Evolutionary conservation across 2,888 invertebrate species (phyloP), one percentile per base, ranked within the genome.

Genomic region (Blera fallax): DNA sequence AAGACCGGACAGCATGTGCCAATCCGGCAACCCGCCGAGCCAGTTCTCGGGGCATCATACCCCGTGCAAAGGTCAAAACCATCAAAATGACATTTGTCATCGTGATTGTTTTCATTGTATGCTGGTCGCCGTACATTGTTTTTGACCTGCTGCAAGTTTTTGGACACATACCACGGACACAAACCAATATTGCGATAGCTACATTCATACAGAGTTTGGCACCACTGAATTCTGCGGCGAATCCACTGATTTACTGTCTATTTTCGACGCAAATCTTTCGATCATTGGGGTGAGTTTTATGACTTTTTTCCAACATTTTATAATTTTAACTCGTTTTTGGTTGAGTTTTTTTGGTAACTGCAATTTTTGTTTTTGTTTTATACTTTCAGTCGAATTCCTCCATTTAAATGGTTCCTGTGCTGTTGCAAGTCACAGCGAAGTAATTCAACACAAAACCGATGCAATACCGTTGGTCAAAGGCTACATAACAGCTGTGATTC

Each of bases 31-130:
- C 95, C 32, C 93, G 96, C 48, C 93, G 97, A 56, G 97, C 97
- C 0, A 98, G 98, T 90, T 98, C 98, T 24, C 94, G 98, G 62
- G 98, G 98, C 52, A 95, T 98, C 82, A 98, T 98, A 90, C 98
- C 98, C 0, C 95, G 97, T 85, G 98, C 98, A 34, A 98, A 98
- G 93, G 97, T 98, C 89, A 98, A 98, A 93, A 98, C 98, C 14
- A 97, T 98, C 85, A 98, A 98, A 93, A 98, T 98, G 98, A 98
- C 98, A 0, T 96, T 98, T 88, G 98, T 98, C 88, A 98, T 98
- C 89, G 98, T 98, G 80, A 96, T 98, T 89, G 98, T 97, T 37
- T 98, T 98, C 92, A 96, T 98, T 87, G 92, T 98, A 7, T 98
- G 98, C 93, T 98, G 98, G 98, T 97, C 97, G 72, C 98, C 98